Percentiles rank a stretch among this genome's conserved stretches.
Conservation (phyloP, 2,797 vertebrate species). For the Coranthus polyacanthus region DNA sequence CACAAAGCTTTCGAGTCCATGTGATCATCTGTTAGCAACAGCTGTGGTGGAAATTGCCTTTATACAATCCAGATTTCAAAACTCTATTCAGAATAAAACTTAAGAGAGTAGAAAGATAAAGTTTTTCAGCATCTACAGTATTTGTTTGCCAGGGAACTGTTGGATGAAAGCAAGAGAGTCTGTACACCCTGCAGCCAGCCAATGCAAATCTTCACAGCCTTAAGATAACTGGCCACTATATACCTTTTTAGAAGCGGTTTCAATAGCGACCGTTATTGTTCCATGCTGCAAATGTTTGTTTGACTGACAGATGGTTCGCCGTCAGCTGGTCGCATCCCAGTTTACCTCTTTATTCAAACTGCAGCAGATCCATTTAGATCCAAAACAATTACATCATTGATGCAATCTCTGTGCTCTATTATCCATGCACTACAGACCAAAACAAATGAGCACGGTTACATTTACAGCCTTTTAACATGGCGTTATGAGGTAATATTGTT, state of each 20-base stretch:
- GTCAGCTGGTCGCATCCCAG: not conserved
- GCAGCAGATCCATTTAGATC: not conserved
- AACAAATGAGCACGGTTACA: constrained; percentile 1
- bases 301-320: not conserved
- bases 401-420: not conserved
- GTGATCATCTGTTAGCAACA: not conserved
- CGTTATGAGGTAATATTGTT: not conserved
- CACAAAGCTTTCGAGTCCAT: not conserved
- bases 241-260: not conserved
- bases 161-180: too few species aligned
- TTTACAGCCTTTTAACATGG: not conserved
- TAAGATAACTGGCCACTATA: too few species aligned
- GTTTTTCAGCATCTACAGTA: too few species aligned
- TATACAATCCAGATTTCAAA: not conserved
- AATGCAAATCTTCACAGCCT: too few species aligned
- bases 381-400: not conserved
- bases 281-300: not conserved
- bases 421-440: not conserved
- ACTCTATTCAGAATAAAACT: too few species aligned
- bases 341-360: not conserved
- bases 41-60: too few species aligned
- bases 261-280: not conserved
- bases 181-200: too few species aligned
- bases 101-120: too few species aligned
- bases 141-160: too few species aligned